These are phyloP conservation scores for Rhabdomys dilectus DNA, from an alignment of 2,113 vertebrate genomes.

Conservation along the genomic window DNA sequence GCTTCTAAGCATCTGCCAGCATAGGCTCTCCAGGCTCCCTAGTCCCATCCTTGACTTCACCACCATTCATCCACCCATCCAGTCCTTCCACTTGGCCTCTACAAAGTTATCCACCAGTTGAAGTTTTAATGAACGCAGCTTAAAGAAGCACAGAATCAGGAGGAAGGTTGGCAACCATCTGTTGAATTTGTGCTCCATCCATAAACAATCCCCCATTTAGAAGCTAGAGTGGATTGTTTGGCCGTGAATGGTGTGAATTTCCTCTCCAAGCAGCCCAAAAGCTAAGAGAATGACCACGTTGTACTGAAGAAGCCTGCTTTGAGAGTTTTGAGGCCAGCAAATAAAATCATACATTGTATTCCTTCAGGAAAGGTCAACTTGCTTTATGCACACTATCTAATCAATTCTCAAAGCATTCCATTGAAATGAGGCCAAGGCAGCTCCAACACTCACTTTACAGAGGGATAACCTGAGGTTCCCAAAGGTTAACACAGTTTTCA, in stretches of 20 bases:
- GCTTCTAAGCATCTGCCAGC: constrained; percentile 11
- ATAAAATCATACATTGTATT: constrained; percentile 82
- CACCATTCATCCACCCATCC: background rate
- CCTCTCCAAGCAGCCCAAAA: constrained; percentile 75
- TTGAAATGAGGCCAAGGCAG: constrained; percentile 71
- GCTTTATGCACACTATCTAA: constrained; percentile 82
- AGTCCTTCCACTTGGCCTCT: background rate
- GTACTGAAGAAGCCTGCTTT: constrained; percentile 71
- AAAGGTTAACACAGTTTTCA: constrained; percentile 75
- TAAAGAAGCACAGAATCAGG: constrained; percentile 78
- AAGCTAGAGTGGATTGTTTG: constrained; percentile 82
- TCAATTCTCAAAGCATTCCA: constrained; percentile 83
- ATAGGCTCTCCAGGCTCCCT: background rate
- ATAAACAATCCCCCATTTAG: constrained; percentile 81
- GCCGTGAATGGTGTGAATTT: constrained; percentile 82
- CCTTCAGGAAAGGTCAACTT: constrained; percentile 74
- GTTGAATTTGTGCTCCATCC: constrained; percentile 73
- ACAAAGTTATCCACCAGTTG: constrained; percentile 61
- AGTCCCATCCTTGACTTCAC: background rate
- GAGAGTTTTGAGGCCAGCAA: constrained; percentile 69
- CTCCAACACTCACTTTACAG: constrained; percentile 76
- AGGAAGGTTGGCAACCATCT: constrained; percentile 82
- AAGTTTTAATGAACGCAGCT: constrained; percentile 77
- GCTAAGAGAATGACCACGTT: constrained; percentile 77
- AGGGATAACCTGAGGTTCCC: constrained; percentile 76